phyloP scores from a whole-genome alignment of 2,888 invertebrate genomes.

The Rotaria sp. region DNA sequence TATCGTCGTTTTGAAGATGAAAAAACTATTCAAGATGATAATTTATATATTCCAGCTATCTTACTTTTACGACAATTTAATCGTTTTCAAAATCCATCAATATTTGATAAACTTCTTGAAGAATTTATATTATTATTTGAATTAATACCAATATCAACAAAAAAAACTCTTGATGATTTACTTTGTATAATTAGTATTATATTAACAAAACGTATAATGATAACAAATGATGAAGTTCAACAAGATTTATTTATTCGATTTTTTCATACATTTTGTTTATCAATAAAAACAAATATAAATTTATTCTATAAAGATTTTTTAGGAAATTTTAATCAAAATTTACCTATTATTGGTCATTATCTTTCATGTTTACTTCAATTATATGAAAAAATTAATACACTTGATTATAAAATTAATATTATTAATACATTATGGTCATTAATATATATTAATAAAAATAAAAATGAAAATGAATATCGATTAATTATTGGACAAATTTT shows the following conservation, averaged over 20 bases:
- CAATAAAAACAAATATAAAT: neutral
- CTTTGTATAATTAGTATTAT: constrained; percentile 25
- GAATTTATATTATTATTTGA: neutral
- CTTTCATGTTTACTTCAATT: constrained; percentile 2
- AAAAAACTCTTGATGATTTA: constrained; percentile 3
- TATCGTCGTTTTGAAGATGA: neutral
- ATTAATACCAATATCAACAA: neutral
- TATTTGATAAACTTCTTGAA: constrained; percentile 4
- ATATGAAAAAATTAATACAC: neutral
- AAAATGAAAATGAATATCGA: constrained; percentile 19
- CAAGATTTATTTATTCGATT: constrained; percentile 8
- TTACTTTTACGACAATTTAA: constrained; percentile 8
- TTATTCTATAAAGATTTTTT: neutral
- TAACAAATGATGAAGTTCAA: constrained; percentile 10
- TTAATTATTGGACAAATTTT: constrained; percentile 8
- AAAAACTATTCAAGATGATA: neutral
- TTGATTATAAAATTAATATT: neutral
- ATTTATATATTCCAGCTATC: neutral
- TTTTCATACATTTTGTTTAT: neutral
- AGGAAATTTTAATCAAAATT: constrained; percentile 4
- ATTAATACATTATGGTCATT: neutral
- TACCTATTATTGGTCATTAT: constrained; percentile 15
- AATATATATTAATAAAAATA: neutral
- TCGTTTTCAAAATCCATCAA: neutral
- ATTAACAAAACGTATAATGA: neutral